A percentile compares a stretch with the other conserved stretches of the same genome.
phyloP scores from a whole-genome alignment of 2,888 invertebrate genomes.

The Craniophora ligustri region DNA sequence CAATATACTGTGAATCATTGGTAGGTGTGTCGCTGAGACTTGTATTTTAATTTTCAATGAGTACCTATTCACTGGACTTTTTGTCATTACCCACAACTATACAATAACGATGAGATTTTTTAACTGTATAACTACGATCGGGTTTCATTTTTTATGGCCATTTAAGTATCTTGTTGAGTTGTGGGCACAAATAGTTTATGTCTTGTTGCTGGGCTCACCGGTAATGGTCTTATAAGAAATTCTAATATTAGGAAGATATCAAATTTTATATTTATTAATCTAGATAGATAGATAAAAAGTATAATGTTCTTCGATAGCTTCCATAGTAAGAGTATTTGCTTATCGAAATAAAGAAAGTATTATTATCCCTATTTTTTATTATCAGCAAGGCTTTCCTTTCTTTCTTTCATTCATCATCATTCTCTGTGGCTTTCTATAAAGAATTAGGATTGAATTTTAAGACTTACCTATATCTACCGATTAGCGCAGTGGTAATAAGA shows the following conservation, averaged over 20 bases:
- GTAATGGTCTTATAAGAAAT: neutral
- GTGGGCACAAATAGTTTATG: slow-evolving; percentile 4
- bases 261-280: too few species aligned
- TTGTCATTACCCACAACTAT: slow-evolving; percentile 43
- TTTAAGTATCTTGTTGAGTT: slow-evolving; percentile 10
- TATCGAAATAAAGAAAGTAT: too few species aligned
- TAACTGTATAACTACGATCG: slow-evolving; percentile 23
- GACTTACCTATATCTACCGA: too few species aligned
- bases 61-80: slow-evolving; percentile 56
- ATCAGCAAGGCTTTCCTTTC: too few species aligned
- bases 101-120: slow-evolving; percentile 47
- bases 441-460: too few species aligned
- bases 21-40: slow-evolving; percentile 55
- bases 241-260: neutral
- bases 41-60: slow-evolving; percentile 61
- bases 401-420: too few species aligned
- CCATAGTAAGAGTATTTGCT: too few species aligned
- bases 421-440: too few species aligned
- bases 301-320: too few species aligned
- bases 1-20: slow-evolving; percentile 59
- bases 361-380: too few species aligned
- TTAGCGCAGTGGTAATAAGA: too few species aligned
- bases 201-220: neutral
- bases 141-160: slow-evolving; percentile 18
- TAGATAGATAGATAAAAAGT: too few species aligned